These are phyloP conservation scores for Aproaerema taeniolella DNA, from an alignment of 2,888 invertebrate genomes.

Conservation along the genomic window DNA sequence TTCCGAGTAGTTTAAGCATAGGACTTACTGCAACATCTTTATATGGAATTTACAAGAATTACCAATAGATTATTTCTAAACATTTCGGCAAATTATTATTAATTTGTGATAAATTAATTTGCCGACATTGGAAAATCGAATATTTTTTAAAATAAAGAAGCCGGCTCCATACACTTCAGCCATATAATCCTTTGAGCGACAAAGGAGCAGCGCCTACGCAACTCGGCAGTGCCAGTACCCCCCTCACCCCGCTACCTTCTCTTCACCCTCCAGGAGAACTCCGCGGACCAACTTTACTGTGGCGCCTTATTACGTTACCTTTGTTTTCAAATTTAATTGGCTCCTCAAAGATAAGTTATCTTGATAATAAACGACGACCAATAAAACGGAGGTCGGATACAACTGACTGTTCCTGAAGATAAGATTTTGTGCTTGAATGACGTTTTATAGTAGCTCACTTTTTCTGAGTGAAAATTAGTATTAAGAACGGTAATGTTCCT, in stretches of 20 bases:
- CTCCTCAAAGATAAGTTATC: conserved; percentile 74
- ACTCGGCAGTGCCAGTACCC: conserved; percentile 43
- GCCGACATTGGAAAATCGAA: no score
- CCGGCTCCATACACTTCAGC: conserved; percentile 39
- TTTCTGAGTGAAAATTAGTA: no score
- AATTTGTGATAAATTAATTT: no score
- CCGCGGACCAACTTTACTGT: conserved; percentile 41
- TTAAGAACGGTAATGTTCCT: no score
- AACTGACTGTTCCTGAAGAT: conserved; percentile 61
- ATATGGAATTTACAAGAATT: no score
- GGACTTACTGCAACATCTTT: no score
- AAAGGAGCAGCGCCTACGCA: conserved; percentile 65
- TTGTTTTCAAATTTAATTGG: conserved; percentile 78
- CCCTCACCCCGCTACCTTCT: conserved; percentile 24
- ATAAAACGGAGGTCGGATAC: conserved; percentile 69
- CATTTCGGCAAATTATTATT: no score
- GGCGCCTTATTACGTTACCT: conserved; percentile 76
- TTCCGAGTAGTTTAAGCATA: no score
- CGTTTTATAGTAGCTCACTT: conserved; percentile 46
- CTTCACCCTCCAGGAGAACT: conserved; percentile 22
- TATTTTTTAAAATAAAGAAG: no score
- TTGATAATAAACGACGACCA: conserved; percentile 76
- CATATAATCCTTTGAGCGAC: conserved; percentile 56
- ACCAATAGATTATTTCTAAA: no score
- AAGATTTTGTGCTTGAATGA: conserved; percentile 56